Percentiles rank a stretch among this genome's conserved stretches.
Conservation (phyloP, 1,140 invertebrate genomes). For the Drosophila gunungcola region DNA sequence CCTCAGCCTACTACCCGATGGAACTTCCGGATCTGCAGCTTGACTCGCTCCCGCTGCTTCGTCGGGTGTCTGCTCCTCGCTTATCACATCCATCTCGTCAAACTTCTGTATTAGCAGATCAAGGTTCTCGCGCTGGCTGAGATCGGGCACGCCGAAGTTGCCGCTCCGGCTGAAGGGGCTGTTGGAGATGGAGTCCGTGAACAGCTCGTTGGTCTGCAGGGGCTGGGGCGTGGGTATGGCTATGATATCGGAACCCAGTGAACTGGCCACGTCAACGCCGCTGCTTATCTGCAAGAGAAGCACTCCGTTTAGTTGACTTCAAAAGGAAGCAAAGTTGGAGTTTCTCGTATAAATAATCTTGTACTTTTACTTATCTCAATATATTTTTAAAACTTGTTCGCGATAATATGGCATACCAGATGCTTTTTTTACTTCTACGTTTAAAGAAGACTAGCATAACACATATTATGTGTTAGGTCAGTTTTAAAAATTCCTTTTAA, state of each 20-base stretch:
- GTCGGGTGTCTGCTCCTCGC: conserved; percentile 47
- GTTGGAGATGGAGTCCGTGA: conserved; percentile 81
- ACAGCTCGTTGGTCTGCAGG: conserved; percentile 75
- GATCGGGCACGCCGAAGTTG: conserved; percentile 59
- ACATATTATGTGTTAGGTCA: no score
- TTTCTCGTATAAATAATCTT: no score
- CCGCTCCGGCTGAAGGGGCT: conserved; percentile 71
- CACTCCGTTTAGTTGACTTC: conserved; percentile 15
- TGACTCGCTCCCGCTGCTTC: neutral
- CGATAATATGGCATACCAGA: no score
- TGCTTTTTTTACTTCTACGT: no score
- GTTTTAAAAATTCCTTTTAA: no score
- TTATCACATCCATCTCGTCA: conserved; percentile 76
- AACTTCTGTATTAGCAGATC: conserved; percentile 77
- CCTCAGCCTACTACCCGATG: conserved; percentile 11
- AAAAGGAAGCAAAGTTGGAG: neutral
- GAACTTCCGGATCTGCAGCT: neutral
- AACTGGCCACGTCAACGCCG: conserved; percentile 90
- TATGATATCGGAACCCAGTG: conserved; percentile 86
- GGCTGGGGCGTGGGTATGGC: conserved; percentile 84
- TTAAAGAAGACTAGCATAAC: no score
- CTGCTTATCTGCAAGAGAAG: conserved; percentile 76
- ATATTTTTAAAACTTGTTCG: no score
- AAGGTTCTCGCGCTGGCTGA: conserved; percentile 69
- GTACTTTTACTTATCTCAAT: no score